phyloP scores from a whole-genome alignment of 2,113 vertebrate genomes.

The Megaleporinus macrocephalus region DNA sequence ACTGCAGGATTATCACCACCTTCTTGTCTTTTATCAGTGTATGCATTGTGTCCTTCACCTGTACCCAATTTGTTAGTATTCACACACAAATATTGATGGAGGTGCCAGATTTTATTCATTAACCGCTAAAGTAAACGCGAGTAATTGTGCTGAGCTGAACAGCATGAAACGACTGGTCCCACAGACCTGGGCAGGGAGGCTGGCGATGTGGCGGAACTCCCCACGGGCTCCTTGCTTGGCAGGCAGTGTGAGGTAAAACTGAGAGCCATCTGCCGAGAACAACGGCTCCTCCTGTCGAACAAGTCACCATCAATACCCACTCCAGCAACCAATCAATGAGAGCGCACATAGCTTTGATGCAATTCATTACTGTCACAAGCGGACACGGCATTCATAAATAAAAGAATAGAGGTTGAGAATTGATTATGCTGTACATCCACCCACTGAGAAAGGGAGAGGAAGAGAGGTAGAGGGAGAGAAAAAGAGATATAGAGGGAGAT shows the following conservation, averaged over 20 bases:
- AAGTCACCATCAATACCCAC: conserved; percentile 21
- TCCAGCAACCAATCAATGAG: conserved; percentile 5
- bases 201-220: conserved; percentile 80
- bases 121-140: background rate
- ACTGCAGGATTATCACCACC: no score
- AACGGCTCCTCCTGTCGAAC: conserved; percentile 75
- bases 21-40: background rate
- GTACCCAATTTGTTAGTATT: background rate
- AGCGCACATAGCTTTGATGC: background rate
- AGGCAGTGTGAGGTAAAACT: conserved; percentile 78
- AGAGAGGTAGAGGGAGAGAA: background rate
- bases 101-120: background rate
- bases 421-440: conserved; percentile 1
- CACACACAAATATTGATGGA: background rate
- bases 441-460: background rate
- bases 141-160: conserved; percentile 1
- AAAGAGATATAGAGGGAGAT: background rate
- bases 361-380: conserved; percentile 19
- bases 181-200: conserved; percentile 78
- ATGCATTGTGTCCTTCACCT: background rate
- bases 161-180: conserved; percentile 22
- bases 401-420: background rate
- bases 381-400: conserved; percentile 3
- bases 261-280: conserved; percentile 74
- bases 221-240: conserved; percentile 82